Evolutionary conservation across 2,888 invertebrate species (phyloP).

Genomic region (Heliconius hortense): DNA sequence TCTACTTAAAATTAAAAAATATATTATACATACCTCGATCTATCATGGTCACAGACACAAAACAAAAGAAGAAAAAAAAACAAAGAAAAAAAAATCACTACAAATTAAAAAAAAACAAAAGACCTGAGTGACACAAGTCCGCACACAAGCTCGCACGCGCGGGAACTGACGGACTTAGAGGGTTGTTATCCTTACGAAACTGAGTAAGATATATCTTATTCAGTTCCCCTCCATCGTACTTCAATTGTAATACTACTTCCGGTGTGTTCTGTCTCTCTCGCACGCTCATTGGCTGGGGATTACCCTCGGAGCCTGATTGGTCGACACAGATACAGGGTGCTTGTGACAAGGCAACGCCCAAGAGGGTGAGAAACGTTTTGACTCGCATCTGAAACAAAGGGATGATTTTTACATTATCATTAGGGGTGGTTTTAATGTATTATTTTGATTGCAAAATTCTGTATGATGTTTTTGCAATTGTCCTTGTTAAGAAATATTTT

Average conservation of each 20-base stretch:
- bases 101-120: conserved; percentile 48
- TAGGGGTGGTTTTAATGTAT: conserved; percentile 14
- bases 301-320: conserved; percentile 55
- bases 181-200: conserved; percentile 60
- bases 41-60: conserved; percentile 38
- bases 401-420: conserved; percentile 25
- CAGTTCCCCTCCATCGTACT: conserved; percentile 73
- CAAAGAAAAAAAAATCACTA: conserved; percentile 46
- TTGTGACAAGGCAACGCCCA: conserved; percentile 60
- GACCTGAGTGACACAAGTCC: conserved; percentile 79
- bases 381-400: conserved; percentile 55
- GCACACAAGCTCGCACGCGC: conserved; percentile 64
- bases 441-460: conserved; percentile 1
- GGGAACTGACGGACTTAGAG: conserved; percentile 63
- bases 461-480: neutral
- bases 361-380: conserved; percentile 56
- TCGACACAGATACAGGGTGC: conserved; percentile 42
- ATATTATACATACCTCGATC: conserved; percentile 33
- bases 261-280: conserved; percentile 64
- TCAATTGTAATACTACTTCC: conserved; percentile 73
- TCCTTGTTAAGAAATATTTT: neutral
- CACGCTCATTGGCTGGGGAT: conserved; percentile 55
- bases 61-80: conserved; percentile 47
- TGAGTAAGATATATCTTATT: conserved; percentile 77
- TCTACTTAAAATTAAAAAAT: neutral